Conservation (phyloP, 2,888 invertebrate species). For the Polydrusus cervinus region DNA sequence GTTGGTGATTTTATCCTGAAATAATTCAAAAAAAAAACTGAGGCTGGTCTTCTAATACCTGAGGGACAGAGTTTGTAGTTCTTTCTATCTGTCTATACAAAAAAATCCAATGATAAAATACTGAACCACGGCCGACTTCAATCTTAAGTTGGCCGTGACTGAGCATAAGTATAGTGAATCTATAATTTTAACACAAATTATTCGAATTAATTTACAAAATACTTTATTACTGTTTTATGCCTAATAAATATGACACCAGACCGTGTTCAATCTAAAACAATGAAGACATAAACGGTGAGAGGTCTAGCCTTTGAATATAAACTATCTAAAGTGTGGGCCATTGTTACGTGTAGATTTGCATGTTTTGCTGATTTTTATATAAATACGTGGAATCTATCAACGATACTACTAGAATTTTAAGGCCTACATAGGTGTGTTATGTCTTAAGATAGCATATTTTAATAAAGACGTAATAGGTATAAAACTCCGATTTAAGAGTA, state of each 20-base stretch:
- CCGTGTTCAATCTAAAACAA: constrained; percentile 18
- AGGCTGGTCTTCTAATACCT: too few species aligned
- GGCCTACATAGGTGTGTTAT: neutral
- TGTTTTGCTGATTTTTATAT: constrained; percentile 30
- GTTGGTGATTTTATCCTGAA: too few species aligned
- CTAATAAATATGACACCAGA: neutral
- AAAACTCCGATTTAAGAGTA: neutral
- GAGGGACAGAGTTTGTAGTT: too few species aligned
- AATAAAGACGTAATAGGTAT: neutral
- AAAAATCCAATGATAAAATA: too few species aligned
- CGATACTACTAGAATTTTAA: constrained; percentile 3
- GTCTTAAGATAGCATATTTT: neutral
- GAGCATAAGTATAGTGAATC: too few species aligned
- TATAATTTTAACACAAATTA: too few species aligned
- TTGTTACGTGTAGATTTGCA: constrained; percentile 17
- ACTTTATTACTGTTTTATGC: neutral
- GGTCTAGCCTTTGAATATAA: constrained; percentile 21
- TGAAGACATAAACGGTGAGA: constrained; percentile 9
- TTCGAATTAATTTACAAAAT: constrained; percentile 1
- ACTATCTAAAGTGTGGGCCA: constrained; percentile 4
- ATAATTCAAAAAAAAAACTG: too few species aligned
- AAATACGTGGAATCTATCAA: constrained; percentile 16
- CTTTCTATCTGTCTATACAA: too few species aligned
- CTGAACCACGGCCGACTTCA: too few species aligned
- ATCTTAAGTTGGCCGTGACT: too few species aligned